Evolutionary conservation across 2,888 invertebrate species (phyloP).

Genomic region (Pediacus dermestoides): DNA sequence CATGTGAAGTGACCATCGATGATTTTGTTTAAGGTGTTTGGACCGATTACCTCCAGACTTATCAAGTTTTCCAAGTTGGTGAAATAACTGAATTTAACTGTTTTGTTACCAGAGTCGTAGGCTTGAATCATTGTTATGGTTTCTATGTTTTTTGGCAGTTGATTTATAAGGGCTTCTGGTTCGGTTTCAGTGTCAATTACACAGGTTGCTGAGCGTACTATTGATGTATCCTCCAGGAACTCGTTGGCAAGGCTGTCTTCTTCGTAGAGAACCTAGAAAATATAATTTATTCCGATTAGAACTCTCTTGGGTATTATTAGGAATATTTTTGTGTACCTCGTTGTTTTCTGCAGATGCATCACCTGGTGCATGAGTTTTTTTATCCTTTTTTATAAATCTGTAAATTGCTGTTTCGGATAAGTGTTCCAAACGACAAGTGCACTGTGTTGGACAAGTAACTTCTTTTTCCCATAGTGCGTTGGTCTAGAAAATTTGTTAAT

Average conservation of each 20-base stretch:
- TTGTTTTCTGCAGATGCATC: conserved; percentile 41
- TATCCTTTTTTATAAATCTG: conserved; percentile 51
- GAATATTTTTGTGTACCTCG: conserved; percentile 38
- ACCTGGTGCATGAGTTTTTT: conserved; percentile 31
- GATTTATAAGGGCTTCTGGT: conserved; percentile 45
- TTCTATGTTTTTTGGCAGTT: conserved; percentile 53
- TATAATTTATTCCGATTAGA: too few relatives aligned
- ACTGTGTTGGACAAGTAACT: conserved; percentile 51
- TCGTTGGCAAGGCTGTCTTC: conserved; percentile 44
- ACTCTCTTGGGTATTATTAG: too few relatives aligned
- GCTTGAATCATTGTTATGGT: conserved; percentile 58
- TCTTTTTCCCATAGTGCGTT: conserved; percentile 42
- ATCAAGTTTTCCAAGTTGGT: conserved; percentile 52
- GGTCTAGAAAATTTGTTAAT: conserved; percentile 24
- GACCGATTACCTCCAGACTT: conserved; percentile 61
- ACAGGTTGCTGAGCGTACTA: conserved; percentile 55
- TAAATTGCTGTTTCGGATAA: conserved; percentile 56
- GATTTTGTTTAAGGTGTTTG: conserved; percentile 40
- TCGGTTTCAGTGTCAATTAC: conserved; percentile 52
- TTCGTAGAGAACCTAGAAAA: conserved; percentile 47
- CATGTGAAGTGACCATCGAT: conserved; percentile 45
- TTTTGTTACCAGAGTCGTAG: conserved; percentile 51
- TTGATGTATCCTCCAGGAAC: conserved; percentile 46
- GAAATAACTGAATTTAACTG: conserved; percentile 50
- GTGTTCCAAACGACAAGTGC: conserved; percentile 56